Evolutionary conservation across 2,113 vertebrate genomes (phyloP).

Genomic region (Nestor notabilis): DNA sequence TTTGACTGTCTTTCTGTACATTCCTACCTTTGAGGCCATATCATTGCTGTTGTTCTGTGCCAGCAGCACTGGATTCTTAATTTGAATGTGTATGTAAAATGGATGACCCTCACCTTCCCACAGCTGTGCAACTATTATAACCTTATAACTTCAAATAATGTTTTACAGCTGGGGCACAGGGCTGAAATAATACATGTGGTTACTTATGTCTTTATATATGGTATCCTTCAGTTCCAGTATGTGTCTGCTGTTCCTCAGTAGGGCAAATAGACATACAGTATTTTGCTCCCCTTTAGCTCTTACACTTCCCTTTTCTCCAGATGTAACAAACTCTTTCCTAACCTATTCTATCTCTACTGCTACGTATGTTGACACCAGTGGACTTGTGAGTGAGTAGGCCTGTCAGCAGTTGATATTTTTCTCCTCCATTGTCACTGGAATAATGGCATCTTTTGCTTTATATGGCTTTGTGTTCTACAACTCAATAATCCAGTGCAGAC

Average conservation of each 20-base stretch:
- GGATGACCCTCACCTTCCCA: slow-evolving; percentile 57
- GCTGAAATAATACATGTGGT: slow-evolving; percentile 68
- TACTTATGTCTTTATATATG: slow-evolving; percentile 52
- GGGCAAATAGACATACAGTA: slow-evolving; percentile 67
- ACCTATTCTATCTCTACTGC: slow-evolving; percentile 57
- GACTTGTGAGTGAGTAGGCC: slow-evolving; percentile 64
- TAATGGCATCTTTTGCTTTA: slow-evolving; percentile 76
- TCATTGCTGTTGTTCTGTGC: slow-evolving; percentile 48
- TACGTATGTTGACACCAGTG: slow-evolving; percentile 61
- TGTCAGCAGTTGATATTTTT: slow-evolving; percentile 74
- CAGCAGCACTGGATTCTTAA: slow-evolving; percentile 66
- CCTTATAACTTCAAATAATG: slow-evolving; percentile 72
- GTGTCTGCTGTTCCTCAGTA: slow-evolving; percentile 67
- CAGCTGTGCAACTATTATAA: slow-evolving; percentile 68
- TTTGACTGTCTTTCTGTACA: slow-evolving; percentile 36
- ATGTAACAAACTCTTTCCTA: slow-evolving; percentile 64
- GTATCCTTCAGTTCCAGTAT: slow-evolving; percentile 66
- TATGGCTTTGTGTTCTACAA: slow-evolving; percentile 68
- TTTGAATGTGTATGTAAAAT: slow-evolving; percentile 75
- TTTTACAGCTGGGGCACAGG: slow-evolving; percentile 74
- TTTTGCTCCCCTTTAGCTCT: slow-evolving; percentile 64
- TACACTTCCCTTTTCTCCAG: slow-evolving; percentile 67
- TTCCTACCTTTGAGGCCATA: slow-evolving; percentile 51
- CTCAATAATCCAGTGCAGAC: slow-evolving; percentile 65
- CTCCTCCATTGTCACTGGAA: slow-evolving; percentile 62